These are phyloP conservation scores for Conopomorpha cramerella DNA, from an alignment of 1,140 invertebrate species.

Conservation along the genomic window DNA sequence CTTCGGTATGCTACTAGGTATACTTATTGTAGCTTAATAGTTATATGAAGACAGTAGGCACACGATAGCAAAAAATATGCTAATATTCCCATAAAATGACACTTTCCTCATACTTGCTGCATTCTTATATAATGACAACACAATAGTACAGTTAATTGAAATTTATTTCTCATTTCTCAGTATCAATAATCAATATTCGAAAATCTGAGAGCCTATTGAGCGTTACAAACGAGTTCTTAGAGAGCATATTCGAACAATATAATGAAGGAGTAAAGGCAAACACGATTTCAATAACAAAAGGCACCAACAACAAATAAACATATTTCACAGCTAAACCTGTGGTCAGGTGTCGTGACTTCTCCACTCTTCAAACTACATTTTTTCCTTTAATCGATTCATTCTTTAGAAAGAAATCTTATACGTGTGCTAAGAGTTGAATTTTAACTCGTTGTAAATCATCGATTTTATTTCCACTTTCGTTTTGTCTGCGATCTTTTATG, in stretches of 20 bases:
- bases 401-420: conserved; percentile 31
- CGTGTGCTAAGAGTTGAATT: conserved; percentile 32
- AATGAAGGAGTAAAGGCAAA: conserved; percentile 57
- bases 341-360: conserved; percentile 45
- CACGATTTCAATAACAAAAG: conserved; percentile 60
- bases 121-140: no score
- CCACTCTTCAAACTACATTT: conserved; percentile 20
- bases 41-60: no score
- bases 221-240: conserved; percentile 47
- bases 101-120: no score
- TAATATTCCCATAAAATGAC: no score
- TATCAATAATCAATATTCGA: conserved; percentile 59
- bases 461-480: conserved; percentile 1
- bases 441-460: conserved; percentile 9
- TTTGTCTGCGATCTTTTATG: conserved; percentile 1
- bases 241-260: conserved; percentile 56
- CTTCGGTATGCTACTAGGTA: no score
- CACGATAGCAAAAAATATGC: no score
- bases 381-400: conserved; percentile 46
- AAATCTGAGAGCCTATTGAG: conserved; percentile 49
- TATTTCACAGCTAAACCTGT: conserved; percentile 58
- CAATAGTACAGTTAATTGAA: conserved; percentile 56
- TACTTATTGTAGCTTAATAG: no score
- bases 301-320: conserved; percentile 58
- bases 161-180: conserved; percentile 58